phyloP scores from a whole-genome alignment of 2,113 vertebrate genomes.

The Protobothrops mucrosquamatus region DNA sequence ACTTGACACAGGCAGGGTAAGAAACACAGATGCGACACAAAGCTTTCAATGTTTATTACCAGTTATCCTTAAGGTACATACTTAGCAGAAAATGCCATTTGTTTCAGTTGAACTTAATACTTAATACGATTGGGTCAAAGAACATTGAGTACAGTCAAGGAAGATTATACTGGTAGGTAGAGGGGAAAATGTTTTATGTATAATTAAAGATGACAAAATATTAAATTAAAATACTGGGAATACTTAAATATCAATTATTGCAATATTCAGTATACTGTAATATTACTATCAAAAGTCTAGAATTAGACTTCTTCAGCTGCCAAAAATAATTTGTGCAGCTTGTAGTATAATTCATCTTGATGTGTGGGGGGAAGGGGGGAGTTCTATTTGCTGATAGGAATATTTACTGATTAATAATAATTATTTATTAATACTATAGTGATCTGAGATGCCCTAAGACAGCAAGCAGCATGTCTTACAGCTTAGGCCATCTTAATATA shows the following conservation, averaged over 20 bases:
- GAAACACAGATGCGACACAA: background rate
- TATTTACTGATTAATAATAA: background rate
- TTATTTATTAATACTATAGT: background rate
- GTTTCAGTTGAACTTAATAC: background rate
- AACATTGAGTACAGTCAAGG: background rate
- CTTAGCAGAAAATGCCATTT: background rate
- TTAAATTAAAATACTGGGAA: background rate
- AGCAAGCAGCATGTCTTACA: background rate
- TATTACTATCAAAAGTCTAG: background rate
- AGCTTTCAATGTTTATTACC: background rate
- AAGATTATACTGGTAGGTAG: background rate
- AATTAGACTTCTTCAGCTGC: background rate
- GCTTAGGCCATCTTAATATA: background rate
- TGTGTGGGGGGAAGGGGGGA: no score
- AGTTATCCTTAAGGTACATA: background rate
- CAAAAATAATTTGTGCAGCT: background rate
- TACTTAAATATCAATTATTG: background rate
- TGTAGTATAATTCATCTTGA: background rate
- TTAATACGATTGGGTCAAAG: background rate
- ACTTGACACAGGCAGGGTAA: background rate
- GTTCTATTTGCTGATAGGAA: background rate
- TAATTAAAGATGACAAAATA: background rate
- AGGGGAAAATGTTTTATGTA: background rate
- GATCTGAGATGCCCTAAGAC: background rate
- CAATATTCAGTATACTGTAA: background rate